Base-by-base conservation (phyloP, 2,797 vertebrate genomes). In the Eupleurogrammus muticus region DNA sequence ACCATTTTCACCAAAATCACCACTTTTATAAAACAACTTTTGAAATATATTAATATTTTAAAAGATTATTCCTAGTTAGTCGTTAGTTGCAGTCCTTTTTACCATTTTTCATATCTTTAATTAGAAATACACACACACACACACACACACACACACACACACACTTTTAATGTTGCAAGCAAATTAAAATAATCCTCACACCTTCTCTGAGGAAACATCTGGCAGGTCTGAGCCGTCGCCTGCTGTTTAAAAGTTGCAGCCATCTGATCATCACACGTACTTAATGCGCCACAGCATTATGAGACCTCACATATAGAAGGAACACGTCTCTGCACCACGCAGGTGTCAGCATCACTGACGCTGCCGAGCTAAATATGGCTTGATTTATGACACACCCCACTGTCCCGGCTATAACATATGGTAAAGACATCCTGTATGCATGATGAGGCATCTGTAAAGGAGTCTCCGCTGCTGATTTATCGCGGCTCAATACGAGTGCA, bases 371-470 rank as follows among this genome's bases (percentile, higher is more conserved):
- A 75, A 86, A 66, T 53, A 47, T 32, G 46, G 9, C 50, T 57
- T 77, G 73, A 79, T 77, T 83, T 73, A 81, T 60, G 66, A 66
- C 19, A 46, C 38, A 58, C 48, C 16, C 23, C 28, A 28, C 60
- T 38, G 70, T 56, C 63, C n/a, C 44, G 38, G 47, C 62, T 79
- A 5, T 58, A 74, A 71, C 75, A 81, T 81, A 81, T 79, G 78
- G 51, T 60, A 63, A 79, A 76, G 72, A 70, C 68, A 66, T 72
- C 73, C 60, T 74, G 74, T 73, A 46, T 68, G 49, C 78, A 77
- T 74, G 75, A 77, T 79, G 72, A 73, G 59, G 46, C 51, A n/a
- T 60, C 75, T 42, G 66, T 67, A 79, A 81, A 76, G 32, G 35
- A 66, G 21, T 47, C n/a, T n/a, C 52, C n/a, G 55, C 51, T n/a